phyloP scores from a whole-genome alignment of 2,797 vertebrate genomes.

The Anas capensis region DNA sequence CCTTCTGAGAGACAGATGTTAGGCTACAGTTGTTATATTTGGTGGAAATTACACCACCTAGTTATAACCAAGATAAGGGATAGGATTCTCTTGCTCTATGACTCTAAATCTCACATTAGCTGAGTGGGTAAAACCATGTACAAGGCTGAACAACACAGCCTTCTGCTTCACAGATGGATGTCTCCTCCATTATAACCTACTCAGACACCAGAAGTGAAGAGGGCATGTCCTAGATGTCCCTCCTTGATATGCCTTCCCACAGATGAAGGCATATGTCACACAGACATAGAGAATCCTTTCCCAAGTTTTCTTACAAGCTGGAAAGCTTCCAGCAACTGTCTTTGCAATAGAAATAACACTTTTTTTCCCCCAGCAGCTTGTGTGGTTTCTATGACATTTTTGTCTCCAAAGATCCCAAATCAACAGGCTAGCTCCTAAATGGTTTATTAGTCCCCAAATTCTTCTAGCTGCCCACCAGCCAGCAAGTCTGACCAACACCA shows the following conservation, averaged over 20 bases:
- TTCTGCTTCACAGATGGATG: not conserved
- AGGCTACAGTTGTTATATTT: not conserved
- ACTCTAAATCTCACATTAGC: not conserved
- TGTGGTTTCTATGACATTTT: not conserved
- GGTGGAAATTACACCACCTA: not conserved
- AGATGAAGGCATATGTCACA: not conserved
- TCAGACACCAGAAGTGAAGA: not conserved
- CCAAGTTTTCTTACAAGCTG: not conserved
- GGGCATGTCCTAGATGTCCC: not conserved
- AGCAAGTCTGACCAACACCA: not conserved
- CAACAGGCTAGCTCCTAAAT: not conserved
- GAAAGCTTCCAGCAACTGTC: not conserved
- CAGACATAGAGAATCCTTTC: not conserved
- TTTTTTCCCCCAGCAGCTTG: not conserved
- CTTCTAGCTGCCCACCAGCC: not conserved
- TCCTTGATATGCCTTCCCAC: not conserved
- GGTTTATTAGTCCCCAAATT: not conserved
- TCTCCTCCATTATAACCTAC: not conserved
- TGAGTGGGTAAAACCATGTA: not conserved
- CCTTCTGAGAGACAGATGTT: not conserved
- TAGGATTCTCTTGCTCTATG: not conserved
- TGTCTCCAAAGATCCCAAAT: not conserved
- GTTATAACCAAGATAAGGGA: not conserved
- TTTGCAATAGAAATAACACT: not conserved
- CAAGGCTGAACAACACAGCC: not conserved